Evolutionary conservation across 2,113 vertebrate genomes (phyloP).

Genomic region (Zosterops borbonicus): DNA sequence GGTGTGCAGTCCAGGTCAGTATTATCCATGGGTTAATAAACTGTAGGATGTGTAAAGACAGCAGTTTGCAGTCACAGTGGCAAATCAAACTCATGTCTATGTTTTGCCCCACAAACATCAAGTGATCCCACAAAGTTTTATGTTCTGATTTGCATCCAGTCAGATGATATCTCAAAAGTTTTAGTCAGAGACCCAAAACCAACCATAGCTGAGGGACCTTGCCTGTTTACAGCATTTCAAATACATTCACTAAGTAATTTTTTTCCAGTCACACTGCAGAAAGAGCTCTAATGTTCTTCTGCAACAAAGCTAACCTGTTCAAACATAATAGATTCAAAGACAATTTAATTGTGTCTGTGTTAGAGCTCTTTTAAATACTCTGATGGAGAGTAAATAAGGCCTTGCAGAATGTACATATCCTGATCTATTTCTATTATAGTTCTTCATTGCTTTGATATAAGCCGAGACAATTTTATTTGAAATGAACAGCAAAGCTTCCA

Average conservation of each 20-base stretch:
- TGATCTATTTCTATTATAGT: background rate
- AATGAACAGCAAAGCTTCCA: background rate
- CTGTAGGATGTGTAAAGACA: background rate
- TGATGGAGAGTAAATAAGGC: background rate
- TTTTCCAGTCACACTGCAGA: background rate
- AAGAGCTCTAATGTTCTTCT: background rate
- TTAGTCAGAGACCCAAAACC: background rate
- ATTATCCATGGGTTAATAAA: background rate
- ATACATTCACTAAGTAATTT: background rate
- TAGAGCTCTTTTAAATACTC: background rate
- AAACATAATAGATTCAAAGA: background rate
- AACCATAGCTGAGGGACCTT: background rate
- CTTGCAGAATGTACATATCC: background rate
- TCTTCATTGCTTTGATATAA: background rate
- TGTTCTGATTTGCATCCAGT: background rate
- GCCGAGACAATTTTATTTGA: background rate
- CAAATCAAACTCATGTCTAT: background rate
- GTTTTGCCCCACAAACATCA: background rate
- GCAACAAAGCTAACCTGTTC: background rate
- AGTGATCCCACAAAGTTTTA: background rate
- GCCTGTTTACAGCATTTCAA: background rate
- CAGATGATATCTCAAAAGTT: background rate
- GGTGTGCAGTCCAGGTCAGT: background rate
- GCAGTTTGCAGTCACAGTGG: background rate
- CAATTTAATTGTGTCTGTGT: background rate